Base-by-base conservation (phyloP, 2,113 vertebrate species). In the Speoplatyrhinus poulsoni region DNA sequence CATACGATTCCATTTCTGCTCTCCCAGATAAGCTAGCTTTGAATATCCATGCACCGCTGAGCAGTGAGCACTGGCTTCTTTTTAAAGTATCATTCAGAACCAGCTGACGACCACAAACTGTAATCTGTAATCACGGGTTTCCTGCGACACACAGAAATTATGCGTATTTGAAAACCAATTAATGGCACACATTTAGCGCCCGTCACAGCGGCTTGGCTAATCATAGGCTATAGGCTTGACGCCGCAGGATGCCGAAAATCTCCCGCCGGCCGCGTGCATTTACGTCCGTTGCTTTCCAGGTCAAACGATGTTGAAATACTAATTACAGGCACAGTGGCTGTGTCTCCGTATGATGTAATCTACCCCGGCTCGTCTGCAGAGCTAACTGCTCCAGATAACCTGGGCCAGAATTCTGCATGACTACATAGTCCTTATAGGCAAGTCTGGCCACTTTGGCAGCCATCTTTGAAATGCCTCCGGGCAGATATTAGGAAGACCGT, bases 1-100 rank as follows among this genome's bases (percentile, higher is more conserved):
- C 77, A 80, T 79, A 75, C 82, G 82, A 60, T 69, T 73, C 72
- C 75, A 70, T 75, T 79, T 56, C 79, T 82, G 63, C 67, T 36
- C 75, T 69, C 48, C 52, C 55, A 65, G 72, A 77, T 79, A 79
- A 80, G 79, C 81, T 65, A 41, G 36, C 50, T 63, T 80, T 73
- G 46, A 53, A 50, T 68, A 65, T 56, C 66, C 59, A 16, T 9
- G 19, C n/a, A 56, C 9, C 54, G 46, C 46, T 17, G 26, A 12
- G 72, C 74, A 50, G 80, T 19, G 11, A 15, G 26, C 26, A 26
- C 26, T 26, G 26, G 26, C 26, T 61, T 64, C 49, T 60, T 67
- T 75, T 65, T 12, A 60, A 33, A 41, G 36, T 8, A 5, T 41
- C 6, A 8, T 41, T 41, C 36, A 41, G 36, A 41, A 41, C 36